Evolutionary conservation across 2,113 vertebrate species (phyloP), one percentile per base, ranked within the genome.

Genomic region (Psilopsiagon aymara): DNA sequence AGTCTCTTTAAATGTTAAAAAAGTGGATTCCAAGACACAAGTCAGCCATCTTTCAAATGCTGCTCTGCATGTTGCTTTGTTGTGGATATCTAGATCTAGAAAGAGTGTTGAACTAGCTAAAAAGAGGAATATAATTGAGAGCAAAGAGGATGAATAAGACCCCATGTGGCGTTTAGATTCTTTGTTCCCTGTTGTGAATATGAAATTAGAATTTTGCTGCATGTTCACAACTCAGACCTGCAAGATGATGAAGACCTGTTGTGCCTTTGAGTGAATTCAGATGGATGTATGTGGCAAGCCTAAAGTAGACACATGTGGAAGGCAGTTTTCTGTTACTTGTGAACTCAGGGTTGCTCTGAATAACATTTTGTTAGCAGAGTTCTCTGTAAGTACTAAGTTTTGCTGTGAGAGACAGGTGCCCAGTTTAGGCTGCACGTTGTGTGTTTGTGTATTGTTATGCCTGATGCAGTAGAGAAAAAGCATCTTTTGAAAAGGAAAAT

Each of bases 231-330:
- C 33, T 92, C 43, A 37, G 29, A 44, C 33, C 15, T 80, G 23
- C 55, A 60, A 74, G 57, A 52, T 49, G 46, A 57, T 53, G 19
- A 82, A 82, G 67, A 85, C 13, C 29, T 0, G 0, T 33, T 1
- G 13, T 49, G 43, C 28, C 33, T 83, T 85, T 70, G 51, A 67
- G 33, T 23, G 53, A 33, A 28, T 85, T 74, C 10, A 43, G 17
- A 27, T 3, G 5, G 11, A 11, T 43, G 15, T 81, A 23, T 2
- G 6, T 75, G 57, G n/a, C 41, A 77, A 91, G 13, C 41, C 37
- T 79, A 49, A 90, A 74, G 15, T 31, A 77, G 5, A 68, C 29
- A 10, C 62, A 9, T 62, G 3, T 3, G 21, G 49, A 69, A 44
- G 16, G 44, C 55, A 53, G 21, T 93, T 82, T 84, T n/a, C 15